Base-by-base conservation (phyloP, 2,888 invertebrate species). In the Ochropleura plecta region DNA sequence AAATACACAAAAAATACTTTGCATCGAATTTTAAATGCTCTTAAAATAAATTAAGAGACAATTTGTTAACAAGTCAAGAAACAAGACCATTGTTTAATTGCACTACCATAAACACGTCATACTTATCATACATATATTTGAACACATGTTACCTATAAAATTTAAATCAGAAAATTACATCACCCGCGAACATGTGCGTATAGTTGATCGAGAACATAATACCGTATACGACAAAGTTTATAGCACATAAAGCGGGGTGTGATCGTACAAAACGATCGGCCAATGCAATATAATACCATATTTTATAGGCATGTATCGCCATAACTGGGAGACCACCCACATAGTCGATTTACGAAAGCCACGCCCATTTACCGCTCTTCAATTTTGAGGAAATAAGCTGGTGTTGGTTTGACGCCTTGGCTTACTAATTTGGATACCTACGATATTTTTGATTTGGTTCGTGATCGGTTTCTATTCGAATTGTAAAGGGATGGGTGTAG, bases 271-370 rank as follows among this genome's bases (percentile, higher is more conserved):
- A 85, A 87, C 86, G 86, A 81, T 84, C 84, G 76, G 78, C 88
- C 86, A 88, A 90, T 91, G 90, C 90, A 89, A 92, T 91, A 91
- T 91, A 91, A 91, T 92, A 92, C 88, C 88, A 92, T 93, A 92
- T 92, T 92, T 93, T 94, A 94, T 93, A 91, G 91, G 86, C 90
- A 90, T 90, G 85, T 92, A 88, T 85, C 84, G 87, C 87, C 83
- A 84, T 90, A 90, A 90, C 88, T 76, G 87, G 87, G 82, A 83
- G 95, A 93, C 95, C 96, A 95, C 96, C 95, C 95, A 95, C 90
- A 88, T 86, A 73, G 91, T 88, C 90, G 91, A 92, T 94, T 92
- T 91, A 90, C 73, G 70, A 83, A 82, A 46, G 74, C 93, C 93
- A 91, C 95, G 94, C 95, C 95, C 90, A 89, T 88, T 85, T 83